phyloP scores from a whole-genome alignment of 2,113 vertebrate species.

The Ariopsis seemanni region DNA sequence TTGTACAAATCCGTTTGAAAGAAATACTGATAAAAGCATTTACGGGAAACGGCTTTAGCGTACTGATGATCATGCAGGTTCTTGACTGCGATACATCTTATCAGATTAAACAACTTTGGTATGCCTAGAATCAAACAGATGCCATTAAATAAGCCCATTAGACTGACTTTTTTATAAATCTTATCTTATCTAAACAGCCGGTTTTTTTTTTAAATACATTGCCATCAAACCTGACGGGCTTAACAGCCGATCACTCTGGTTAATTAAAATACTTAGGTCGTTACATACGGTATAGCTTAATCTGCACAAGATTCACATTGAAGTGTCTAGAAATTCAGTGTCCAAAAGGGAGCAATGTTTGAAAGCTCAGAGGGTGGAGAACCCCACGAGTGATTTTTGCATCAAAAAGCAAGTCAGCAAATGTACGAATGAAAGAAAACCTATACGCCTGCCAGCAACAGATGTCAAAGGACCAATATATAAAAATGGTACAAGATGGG shows the following conservation, averaged over 20 bases:
- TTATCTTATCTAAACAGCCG: neutral
- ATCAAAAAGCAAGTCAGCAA: neutral
- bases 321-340: neutral
- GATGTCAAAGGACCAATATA: neutral
- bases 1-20: constrained; percentile 12
- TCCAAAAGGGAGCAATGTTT: neutral
- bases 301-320: neutral
- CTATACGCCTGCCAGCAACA: neutral
- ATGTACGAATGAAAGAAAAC: neutral
- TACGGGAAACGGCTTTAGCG: neutral
- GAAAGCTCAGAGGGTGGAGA: neutral
- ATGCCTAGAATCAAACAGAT: constrained; percentile 15
- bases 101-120: constrained; percentile 38
- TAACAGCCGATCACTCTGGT: neutral
- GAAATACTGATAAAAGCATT: constrained; percentile 22
- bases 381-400: neutral
- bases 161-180: neutral
- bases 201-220: neutral
- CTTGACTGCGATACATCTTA: neutral
- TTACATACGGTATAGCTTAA: neutral
- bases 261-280: neutral
- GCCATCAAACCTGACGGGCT: neutral
- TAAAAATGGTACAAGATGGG: neutral
- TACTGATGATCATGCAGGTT: neutral
- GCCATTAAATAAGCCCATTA: neutral